Conservation (phyloP, 37 sponge, comb jelly and placozoan genomes). For the Crambe crambe region DNA sequence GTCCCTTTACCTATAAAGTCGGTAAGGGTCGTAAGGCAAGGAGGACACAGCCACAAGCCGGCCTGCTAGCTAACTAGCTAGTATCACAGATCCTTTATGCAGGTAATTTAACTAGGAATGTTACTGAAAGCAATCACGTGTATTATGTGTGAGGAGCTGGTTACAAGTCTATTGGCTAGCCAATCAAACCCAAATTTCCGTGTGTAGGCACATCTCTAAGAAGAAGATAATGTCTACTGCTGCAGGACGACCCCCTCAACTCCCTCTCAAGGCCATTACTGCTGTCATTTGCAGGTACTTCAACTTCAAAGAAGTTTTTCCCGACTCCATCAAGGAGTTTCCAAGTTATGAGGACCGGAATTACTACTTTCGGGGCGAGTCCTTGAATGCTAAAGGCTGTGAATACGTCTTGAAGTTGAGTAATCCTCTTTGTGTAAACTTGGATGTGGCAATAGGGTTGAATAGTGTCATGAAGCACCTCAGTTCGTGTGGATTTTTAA, state of each 20-base stretch:
- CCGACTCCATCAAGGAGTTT: constrained; percentile 16
- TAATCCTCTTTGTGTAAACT: neutral
- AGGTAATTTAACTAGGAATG: too few relatives aligned
- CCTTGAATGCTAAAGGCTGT: too few relatives aligned
- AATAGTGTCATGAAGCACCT: constrained; percentile 35
- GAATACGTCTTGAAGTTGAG: constrained; percentile 1
- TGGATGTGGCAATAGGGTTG: constrained; percentile 21
- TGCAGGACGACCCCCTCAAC: constrained; percentile 22
- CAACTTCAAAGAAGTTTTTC: constrained; percentile 23
- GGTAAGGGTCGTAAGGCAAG: too few relatives aligned
- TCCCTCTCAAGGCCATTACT: neutral
- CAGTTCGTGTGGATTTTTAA: neutral
- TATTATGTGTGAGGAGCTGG: too few relatives aligned
- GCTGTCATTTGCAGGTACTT: constrained; percentile 10
- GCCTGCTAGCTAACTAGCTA: too few relatives aligned
- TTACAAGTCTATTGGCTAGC: too few relatives aligned
- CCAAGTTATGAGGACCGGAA: constrained; percentile 63
- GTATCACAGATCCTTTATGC: too few relatives aligned
- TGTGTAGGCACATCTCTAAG: neutral
- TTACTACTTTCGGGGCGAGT: constrained; percentile 35
- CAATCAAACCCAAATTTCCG: too few relatives aligned
- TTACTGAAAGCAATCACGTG: too few relatives aligned
- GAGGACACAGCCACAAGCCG: too few relatives aligned
- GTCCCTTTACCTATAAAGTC: too few relatives aligned
- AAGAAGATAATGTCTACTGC: neutral